phyloP scores from a whole-genome alignment of 35 echinoderm and acorn worm genomes.

The Lytechinus variegatus region DNA sequence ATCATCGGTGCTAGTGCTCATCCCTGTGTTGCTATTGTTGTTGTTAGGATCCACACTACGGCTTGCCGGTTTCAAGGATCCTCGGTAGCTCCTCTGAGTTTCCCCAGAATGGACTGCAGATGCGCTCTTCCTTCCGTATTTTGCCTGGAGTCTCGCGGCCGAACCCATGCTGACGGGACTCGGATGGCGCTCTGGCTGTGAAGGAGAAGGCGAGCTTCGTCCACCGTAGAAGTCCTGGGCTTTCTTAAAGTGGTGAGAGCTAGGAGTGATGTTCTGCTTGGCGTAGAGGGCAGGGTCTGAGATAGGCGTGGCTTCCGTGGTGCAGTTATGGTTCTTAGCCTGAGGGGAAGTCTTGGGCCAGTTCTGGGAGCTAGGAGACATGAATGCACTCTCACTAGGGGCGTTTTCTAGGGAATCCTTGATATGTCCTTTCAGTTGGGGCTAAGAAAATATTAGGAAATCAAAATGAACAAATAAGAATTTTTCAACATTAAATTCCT shows the following conservation, averaged over 20 bases:
- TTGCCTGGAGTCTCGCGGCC: neutral
- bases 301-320: constrained; percentile 80
- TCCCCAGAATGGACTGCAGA: neutral
- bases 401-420: neutral
- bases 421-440: neutral
- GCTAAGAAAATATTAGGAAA: neutral
- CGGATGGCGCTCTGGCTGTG: neutral
- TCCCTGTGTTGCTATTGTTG: constrained; percentile 21
- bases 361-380: neutral
- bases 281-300: constrained; percentile 63
- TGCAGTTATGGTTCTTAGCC: constrained; percentile 71
- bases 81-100: neutral
- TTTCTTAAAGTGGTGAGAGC: constrained; percentile 80
- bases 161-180: constrained; percentile 4
- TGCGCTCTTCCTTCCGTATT: neutral
- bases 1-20: neutral
- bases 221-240: constrained; percentile 68
- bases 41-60: neutral
- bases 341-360: neutral
- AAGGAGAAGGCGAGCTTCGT: neutral
- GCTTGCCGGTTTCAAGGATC: neutral
- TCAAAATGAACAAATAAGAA: too few relatives aligned
- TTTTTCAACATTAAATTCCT: too few relatives aligned
- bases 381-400: neutral
- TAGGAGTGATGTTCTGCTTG: constrained; percentile 46